Percentiles rank a stretch among this genome's conserved stretches.
Evolutionary conservation across 2,888 invertebrate genomes (phyloP).

Genomic region (Tridacna gigas): DNA sequence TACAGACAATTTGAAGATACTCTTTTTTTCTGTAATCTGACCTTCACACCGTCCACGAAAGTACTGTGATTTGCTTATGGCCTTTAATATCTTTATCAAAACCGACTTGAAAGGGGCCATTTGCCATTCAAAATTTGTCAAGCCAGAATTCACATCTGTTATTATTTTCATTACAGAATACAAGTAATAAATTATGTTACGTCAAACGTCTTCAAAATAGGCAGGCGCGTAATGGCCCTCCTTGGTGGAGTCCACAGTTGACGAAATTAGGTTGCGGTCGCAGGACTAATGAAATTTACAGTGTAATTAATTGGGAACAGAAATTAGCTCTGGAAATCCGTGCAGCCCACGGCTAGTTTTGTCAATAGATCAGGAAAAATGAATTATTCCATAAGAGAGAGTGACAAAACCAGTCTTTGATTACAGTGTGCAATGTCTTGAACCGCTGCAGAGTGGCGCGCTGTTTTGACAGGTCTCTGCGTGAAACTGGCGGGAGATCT

Average conservation of each 20-base stretch:
- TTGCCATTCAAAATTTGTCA: constrained; percentile 10
- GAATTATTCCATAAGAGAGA: constrained; percentile 19
- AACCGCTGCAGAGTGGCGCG: neutral
- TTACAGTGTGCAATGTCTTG: constrained; percentile 6
- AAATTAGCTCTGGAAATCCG: constrained; percentile 27
- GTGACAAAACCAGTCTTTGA: constrained; percentile 10
- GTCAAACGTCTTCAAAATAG: constrained; percentile 22
- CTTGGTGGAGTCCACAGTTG: constrained; percentile 16
- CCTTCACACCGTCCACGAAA: too few species aligned
- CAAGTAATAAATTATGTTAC: constrained; percentile 25
- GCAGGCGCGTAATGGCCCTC: neutral
- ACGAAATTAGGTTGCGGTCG: constrained; percentile 30
- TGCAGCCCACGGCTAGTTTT: constrained; percentile 25
- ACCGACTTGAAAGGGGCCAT: neutral
- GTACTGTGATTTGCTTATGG: too few species aligned
- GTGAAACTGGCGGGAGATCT: neutral
- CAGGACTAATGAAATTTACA: constrained; percentile 28
- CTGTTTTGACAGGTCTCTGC: neutral
- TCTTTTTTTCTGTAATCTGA: too few species aligned
- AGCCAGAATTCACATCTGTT: constrained; percentile 21
- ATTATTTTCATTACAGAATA: constrained; percentile 21
- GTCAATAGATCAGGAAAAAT: constrained; percentile 14
- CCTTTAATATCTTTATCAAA: neutral
- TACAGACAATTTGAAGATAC: too few species aligned
- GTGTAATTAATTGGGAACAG: constrained; percentile 33